phyloP scores from a whole-genome alignment of 2,797 vertebrate species.

The Eupleurogrammus muticus region DNA sequence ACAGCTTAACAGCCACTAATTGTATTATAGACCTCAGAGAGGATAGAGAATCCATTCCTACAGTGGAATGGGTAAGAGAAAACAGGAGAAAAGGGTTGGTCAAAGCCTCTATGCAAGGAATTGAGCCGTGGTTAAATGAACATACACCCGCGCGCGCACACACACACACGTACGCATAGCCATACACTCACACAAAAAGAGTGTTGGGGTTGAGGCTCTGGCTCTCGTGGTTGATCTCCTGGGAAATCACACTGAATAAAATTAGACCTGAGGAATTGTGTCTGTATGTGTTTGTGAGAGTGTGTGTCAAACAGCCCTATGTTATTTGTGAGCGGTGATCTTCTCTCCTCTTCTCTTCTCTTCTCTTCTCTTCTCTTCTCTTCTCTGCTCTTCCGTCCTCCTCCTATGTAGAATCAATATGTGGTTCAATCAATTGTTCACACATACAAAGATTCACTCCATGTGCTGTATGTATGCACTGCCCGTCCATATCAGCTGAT shows the following conservation, averaged over 20 bases:
- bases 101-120: slow-evolving; percentile 35
- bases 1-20: slow-evolving; percentile 55
- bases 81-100: slow-evolving; percentile 22
- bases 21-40: slow-evolving; percentile 34
- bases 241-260: slow-evolving; percentile 77
- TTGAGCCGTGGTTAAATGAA: slow-evolving; percentile 20
- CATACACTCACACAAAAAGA: slow-evolving; percentile 42
- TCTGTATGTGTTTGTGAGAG: slow-evolving; percentile 13
- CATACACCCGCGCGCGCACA: slow-evolving; percentile 5
- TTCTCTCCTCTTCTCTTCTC: slow-evolving; percentile 4
- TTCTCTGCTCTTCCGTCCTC: background rate
- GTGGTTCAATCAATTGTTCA: slow-evolving; percentile 14
- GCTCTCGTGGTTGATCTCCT: slow-evolving; percentile 58
- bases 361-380: background rate
- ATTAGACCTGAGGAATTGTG: slow-evolving; percentile 68
- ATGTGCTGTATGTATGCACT: background rate
- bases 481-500: background rate
- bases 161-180: slow-evolving; percentile 10
- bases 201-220: slow-evolving; percentile 58
- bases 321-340: slow-evolving; percentile 11
- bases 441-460: slow-evolving; percentile 2
- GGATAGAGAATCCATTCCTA: slow-evolving; percentile 21
- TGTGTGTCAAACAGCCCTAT: slow-evolving; percentile 30
- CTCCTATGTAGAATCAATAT: slow-evolving; percentile 22
- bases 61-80: slow-evolving; percentile 19